Evolutionary conservation across 64 coral and sea anemone genomes (phyloP).

Genomic region (Pocillopora verrucosa): DNA sequence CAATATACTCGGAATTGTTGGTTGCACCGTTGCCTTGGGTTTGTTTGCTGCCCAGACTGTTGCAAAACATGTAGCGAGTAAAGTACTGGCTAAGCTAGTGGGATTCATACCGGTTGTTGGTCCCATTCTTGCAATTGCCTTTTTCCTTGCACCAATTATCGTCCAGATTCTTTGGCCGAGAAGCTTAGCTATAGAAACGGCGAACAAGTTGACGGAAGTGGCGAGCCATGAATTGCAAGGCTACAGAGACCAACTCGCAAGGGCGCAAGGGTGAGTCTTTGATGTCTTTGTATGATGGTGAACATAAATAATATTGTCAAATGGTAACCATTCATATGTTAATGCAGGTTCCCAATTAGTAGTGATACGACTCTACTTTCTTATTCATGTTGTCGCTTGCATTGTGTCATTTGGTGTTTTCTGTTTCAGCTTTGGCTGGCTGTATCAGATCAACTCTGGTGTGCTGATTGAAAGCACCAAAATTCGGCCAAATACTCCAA

Average conservation of each 20-base stretch:
- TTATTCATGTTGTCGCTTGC: no score
- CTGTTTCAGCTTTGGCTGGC: slow-evolving; percentile 67
- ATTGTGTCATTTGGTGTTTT: neutral
- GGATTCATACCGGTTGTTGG: neutral
- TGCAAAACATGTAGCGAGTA: neutral
- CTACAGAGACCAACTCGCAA: slow-evolving; percentile 32
- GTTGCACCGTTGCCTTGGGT: slow-evolving; percentile 46
- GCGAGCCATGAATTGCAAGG: slow-evolving; percentile 57
- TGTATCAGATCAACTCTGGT: slow-evolving; percentile 64
- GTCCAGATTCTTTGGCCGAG: slow-evolving; percentile 56
- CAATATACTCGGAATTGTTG: slow-evolving; percentile 59
- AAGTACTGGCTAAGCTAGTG: slow-evolving; percentile 14
- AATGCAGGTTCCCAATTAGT: no score
- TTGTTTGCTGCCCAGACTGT: slow-evolving; percentile 22
- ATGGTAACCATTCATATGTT: no score
- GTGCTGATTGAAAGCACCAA: slow-evolving; percentile 35
- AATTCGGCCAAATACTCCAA: slow-evolving; percentile 51
- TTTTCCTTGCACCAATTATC: slow-evolving; percentile 63
- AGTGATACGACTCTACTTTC: no score
- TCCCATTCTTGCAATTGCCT: slow-evolving; percentile 2
- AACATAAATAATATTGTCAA: neutral
- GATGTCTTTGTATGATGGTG: neutral
- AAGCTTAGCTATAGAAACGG: slow-evolving; percentile 67
- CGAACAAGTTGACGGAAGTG: slow-evolving; percentile 69
- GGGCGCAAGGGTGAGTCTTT: slow-evolving; percentile 31